These are phyloP conservation scores for Drosophila nasuta DNA, from an alignment of 1,140 invertebrate species.

Conservation along the genomic window DNA sequence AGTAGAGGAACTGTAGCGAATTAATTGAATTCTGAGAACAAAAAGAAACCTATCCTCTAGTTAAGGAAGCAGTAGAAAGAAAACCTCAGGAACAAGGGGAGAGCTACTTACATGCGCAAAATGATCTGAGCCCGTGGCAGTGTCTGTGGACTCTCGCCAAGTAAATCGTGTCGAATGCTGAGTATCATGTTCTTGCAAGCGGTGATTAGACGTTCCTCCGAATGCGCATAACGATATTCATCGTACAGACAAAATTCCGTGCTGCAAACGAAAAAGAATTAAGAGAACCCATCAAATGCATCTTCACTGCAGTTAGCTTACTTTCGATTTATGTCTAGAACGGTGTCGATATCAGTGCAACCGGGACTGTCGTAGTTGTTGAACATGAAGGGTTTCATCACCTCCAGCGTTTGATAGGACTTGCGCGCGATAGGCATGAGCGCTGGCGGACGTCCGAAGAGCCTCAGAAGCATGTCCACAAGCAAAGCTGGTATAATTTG, in stretches of 20 bases:
- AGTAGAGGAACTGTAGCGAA: no score
- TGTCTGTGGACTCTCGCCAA: constrained; percentile 59
- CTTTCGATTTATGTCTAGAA: constrained; percentile 26
- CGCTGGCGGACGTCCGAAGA: constrained; percentile 50
- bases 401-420: constrained; percentile 66
- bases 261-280: constrained; percentile 13
- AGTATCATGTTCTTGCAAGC: constrained; percentile 46
- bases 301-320: constrained; percentile 8
- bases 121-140: constrained; percentile 37
- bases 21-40: no score
- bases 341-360: constrained; percentile 23
- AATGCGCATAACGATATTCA: constrained; percentile 17
- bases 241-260: constrained; percentile 47
- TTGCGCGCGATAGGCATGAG: constrained; percentile 65
- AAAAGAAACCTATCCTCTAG: no score
- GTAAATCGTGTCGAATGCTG: constrained; percentile 62
- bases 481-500: constrained; percentile 68
- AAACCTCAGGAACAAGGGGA: no score
- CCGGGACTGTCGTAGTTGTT: constrained; percentile 72
- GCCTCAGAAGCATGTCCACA: constrained; percentile 47
- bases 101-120: constrained; percentile 50
- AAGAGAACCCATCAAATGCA: no score
- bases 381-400: constrained; percentile 79
- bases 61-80: no score
- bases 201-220: constrained; percentile 3